Percentiles rank a stretch among this genome's conserved stretches.
These are phyloP conservation scores for Musca vetustissima DNA, from an alignment of 1,140 invertebrate species.

Conservation along the genomic window DNA sequence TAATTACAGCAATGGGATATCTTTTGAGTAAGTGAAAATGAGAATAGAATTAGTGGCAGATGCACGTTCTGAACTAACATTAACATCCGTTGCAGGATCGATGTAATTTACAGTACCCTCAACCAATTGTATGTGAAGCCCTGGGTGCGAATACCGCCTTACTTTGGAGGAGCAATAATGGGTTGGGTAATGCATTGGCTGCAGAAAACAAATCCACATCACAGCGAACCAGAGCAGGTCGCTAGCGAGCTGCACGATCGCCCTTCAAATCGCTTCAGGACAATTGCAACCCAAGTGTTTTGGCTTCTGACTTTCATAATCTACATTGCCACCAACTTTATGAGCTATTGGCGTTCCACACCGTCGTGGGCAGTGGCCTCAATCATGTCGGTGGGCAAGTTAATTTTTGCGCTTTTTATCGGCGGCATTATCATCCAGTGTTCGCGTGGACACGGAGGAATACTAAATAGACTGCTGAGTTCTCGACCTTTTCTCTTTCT, in stretches of 20 bases:
- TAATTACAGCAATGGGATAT: conserved; percentile 30
- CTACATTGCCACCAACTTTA: conserved; percentile 34
- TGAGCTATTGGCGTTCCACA: conserved; percentile 34
- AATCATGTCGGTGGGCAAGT: conserved; percentile 39
- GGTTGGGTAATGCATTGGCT: conserved; percentile 30
- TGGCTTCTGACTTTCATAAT: conserved; percentile 35
- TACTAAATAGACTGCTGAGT: conserved; percentile 26
- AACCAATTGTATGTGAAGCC: conserved; percentile 34
- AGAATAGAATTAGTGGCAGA: no score
- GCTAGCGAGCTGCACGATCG: conserved; percentile 4
- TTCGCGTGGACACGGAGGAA: conserved; percentile 30
- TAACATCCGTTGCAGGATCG: conserved; percentile 24
- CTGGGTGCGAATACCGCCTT: conserved; percentile 33
- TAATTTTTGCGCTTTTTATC: conserved; percentile 45
- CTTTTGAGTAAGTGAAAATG: conserved; percentile 33
- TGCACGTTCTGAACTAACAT: no score
- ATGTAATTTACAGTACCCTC: conserved; percentile 29
- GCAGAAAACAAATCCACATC: not conserved
- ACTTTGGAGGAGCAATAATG: conserved; percentile 29
- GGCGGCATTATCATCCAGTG: conserved; percentile 34
- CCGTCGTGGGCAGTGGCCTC: conserved; percentile 31
- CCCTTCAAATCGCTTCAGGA: conserved; percentile 19
- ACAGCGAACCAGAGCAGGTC: conserved; percentile 22
- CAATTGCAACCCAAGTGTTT: conserved; percentile 33
- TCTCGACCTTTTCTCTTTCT: conserved; percentile 26